Evolutionary conservation across 2,113 vertebrate genomes (phyloP).

Genomic region (Apteryx owenii): DNA sequence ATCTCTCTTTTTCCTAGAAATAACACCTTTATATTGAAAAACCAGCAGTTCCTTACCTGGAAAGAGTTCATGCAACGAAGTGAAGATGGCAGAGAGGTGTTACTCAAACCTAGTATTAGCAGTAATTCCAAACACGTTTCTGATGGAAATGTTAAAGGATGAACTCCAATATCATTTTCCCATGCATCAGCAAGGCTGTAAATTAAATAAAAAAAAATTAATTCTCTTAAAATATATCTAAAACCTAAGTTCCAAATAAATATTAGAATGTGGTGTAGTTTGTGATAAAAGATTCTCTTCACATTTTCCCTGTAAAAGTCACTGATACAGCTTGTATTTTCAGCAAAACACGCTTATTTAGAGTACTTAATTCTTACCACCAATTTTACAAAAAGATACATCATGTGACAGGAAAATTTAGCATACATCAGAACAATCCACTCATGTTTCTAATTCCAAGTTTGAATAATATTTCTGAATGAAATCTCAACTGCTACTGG

Average conservation of each 20-base stretch:
- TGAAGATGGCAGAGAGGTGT: slow-evolving; percentile 81
- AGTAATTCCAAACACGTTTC: slow-evolving; percentile 89
- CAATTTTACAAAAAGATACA: not conserved
- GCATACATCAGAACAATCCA: not conserved
- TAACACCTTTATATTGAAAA: not conserved
- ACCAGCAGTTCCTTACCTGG: slow-evolving; percentile 80
- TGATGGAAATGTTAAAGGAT: not conserved
- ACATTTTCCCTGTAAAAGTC: not conserved
- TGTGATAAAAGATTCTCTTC: not conserved
- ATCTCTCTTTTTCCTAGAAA: not conserved
- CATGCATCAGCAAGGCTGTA: not conserved
- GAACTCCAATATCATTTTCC: not conserved
- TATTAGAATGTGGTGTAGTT: not conserved
- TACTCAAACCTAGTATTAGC: slow-evolving; percentile 83
- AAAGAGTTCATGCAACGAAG: slow-evolving; percentile 90
- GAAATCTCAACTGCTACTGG: not conserved
- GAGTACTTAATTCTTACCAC: not conserved
- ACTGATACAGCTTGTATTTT: not conserved
- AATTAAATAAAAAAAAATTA: not conserved
- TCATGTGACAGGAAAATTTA: not conserved
- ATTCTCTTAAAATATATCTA: not conserved
- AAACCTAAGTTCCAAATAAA: not conserved
- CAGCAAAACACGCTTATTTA: not conserved
- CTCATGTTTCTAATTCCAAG: not conserved
- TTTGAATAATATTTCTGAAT: not conserved